Percentiles rank a stretch among this genome's conserved stretches.
phyloP scores from a whole-genome alignment of 2,113 vertebrate species.

The Eurypyga helias region DNA sequence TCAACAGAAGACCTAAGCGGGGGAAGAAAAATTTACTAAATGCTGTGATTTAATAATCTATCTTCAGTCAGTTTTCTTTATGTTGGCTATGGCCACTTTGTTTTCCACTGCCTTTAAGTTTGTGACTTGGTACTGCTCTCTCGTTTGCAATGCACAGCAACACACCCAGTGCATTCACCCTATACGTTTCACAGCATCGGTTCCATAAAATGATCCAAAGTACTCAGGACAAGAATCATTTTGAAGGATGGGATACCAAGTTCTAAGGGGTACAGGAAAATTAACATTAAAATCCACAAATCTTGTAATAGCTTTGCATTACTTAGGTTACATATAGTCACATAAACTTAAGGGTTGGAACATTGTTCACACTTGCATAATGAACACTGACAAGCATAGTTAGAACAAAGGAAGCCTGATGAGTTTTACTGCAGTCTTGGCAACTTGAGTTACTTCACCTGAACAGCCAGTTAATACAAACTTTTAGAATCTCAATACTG shows the following conservation, averaged over 20 bases:
- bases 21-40: neutral
- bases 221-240: neutral
- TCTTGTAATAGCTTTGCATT: slow-evolving; percentile 37
- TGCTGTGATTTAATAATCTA: neutral
- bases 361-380: slow-evolving; percentile 63
- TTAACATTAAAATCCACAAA: slow-evolving; percentile 31
- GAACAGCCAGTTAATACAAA: slow-evolving; percentile 65
- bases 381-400: slow-evolving; percentile 57
- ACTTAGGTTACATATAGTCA: slow-evolving; percentile 47
- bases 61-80: neutral
- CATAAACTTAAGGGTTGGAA: slow-evolving; percentile 65
- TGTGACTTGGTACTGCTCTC: neutral
- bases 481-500: slow-evolving; percentile 45
- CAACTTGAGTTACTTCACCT: slow-evolving; percentile 61
- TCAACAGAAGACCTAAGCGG: neutral
- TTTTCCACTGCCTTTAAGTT: neutral
- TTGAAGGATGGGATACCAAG: neutral
- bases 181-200: neutral
- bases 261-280: neutral
- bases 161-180: neutral
- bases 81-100: neutral
- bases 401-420: slow-evolving; percentile 52
- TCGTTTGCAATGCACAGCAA: neutral
- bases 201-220: neutral
- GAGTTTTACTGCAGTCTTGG: slow-evolving; percentile 55